Evolutionary conservation across 2,797 vertebrate genomes (phyloP), one percentile per base, ranked within the genome.

Genomic region (Zenarchopterus dispar): DNA sequence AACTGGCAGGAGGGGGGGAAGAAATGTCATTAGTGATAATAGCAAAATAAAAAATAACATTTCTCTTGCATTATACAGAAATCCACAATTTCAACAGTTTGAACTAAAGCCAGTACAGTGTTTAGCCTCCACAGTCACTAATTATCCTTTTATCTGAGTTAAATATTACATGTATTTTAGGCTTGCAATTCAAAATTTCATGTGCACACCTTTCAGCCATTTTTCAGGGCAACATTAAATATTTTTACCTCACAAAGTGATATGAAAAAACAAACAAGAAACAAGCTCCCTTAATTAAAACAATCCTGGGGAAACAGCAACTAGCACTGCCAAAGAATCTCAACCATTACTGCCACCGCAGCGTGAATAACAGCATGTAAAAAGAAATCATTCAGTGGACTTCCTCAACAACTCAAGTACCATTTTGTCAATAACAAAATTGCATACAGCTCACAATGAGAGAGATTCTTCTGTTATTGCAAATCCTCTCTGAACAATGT

Each of bases 401-500:
- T 82, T 83, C 75, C 81, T 89, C 84, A 76, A 81, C 76, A 82
- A 28, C 84, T 76, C 67, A 59, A 69, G 77, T 41, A 76, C 74
- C 81, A 83, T 82, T 85, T 88, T 76, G 71, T 85, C 86, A 82
- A 86, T 89, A 81, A 70, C 76, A 80, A 80, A 86, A 84, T 80
- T 90, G 77, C 77, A 57, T 44, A 54, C 49, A 28, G 64, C 67
- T 80, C 70, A 74, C 67, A 73, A 58, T 57, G 74, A 84, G 80
- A 73, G 70, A 79, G 75, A 77, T 77, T 87, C 89, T 84, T 85
- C 79, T 88, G 84, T 86, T 90, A 70, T 63, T 74, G 74, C 80
- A 74, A 80, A 89, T 82, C 67, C 62, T 69, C 57, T 77, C 63
- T 89, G 88, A 93, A 90, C 90, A 91, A 90, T 82, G 79, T 73